Evolutionary conservation across 2,888 invertebrate genomes (phyloP).

Genomic region (Rhyacophila evoluta): DNA sequence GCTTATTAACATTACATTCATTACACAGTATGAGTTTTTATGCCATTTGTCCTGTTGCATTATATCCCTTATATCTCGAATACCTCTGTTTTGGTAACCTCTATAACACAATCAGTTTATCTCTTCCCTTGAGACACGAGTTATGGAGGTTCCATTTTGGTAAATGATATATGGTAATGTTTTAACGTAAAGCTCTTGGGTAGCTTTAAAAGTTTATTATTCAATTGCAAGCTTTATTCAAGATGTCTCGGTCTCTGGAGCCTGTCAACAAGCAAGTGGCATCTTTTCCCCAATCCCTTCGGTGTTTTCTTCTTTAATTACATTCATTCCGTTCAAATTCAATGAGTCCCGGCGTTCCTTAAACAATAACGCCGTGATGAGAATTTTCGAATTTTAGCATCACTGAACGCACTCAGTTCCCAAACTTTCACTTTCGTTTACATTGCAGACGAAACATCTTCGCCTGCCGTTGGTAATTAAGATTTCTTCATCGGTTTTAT

Average conservation of each 20-base stretch:
- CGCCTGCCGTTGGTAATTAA: constrained; percentile 40
- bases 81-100: too few species aligned
- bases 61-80: too few species aligned
- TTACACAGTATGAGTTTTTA: too few species aligned
- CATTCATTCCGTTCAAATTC: constrained; percentile 52
- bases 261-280: constrained; percentile 4
- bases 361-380: constrained; percentile 47
- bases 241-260: background rate
- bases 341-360: constrained; percentile 47
- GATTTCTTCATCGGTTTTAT: constrained; percentile 46
- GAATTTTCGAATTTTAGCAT: constrained; percentile 38
- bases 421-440: constrained; percentile 43
- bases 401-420: constrained; percentile 35
- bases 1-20: too few species aligned
- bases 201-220: too few species aligned
- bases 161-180: too few species aligned
- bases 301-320: constrained; percentile 49
- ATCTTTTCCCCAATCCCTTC: constrained; percentile 5
- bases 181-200: too few species aligned
- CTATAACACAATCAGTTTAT: too few species aligned
- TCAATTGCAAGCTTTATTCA: background rate
- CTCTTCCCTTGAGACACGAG: too few species aligned
- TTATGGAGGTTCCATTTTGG: too few species aligned
- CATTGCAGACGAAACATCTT: constrained; percentile 35
- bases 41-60: too few species aligned